phyloP scores from a whole-genome alignment of 2,113 vertebrate genomes.

The Plecturocebus donacophilus region DNA sequence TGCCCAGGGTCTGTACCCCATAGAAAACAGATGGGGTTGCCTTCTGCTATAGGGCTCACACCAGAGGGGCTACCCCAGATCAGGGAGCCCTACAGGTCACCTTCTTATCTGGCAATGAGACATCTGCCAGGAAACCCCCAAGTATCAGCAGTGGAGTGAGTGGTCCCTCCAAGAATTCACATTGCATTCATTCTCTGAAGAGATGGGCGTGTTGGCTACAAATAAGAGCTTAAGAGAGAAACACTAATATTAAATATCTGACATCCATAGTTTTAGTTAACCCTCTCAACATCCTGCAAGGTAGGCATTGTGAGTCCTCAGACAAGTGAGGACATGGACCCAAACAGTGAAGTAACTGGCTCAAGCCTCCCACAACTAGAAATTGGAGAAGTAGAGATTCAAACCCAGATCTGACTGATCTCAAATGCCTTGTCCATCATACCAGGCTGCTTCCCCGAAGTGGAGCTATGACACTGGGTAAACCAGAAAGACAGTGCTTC shows the following conservation, averaged over 20 bases:
- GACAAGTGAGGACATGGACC: background rate
- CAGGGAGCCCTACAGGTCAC: background rate
- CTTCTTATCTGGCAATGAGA: background rate
- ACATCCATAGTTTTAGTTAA: background rate
- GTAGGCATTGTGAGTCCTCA: background rate
- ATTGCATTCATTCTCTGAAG: background rate
- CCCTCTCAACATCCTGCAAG: background rate
- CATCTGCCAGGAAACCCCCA: background rate
- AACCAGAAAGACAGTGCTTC: background rate
- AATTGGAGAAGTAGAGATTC: background rate
- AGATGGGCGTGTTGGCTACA: background rate
- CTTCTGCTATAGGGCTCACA: background rate
- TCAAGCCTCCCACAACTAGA: background rate
- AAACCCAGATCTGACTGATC: background rate
- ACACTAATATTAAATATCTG: background rate
- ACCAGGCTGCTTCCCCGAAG: background rate
- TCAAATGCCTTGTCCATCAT: background rate
- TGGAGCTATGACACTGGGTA: background rate
- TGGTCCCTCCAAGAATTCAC: background rate
- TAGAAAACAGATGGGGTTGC: background rate
- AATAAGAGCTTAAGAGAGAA: background rate
- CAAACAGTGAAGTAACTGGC: background rate
- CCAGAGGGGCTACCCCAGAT: no score
- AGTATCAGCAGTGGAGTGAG: accelerated
- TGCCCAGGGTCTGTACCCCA: no score